These are phyloP conservation scores for Indri indri DNA, from an alignment of 2,113 vertebrate genomes.

Conservation along the genomic window DNA sequence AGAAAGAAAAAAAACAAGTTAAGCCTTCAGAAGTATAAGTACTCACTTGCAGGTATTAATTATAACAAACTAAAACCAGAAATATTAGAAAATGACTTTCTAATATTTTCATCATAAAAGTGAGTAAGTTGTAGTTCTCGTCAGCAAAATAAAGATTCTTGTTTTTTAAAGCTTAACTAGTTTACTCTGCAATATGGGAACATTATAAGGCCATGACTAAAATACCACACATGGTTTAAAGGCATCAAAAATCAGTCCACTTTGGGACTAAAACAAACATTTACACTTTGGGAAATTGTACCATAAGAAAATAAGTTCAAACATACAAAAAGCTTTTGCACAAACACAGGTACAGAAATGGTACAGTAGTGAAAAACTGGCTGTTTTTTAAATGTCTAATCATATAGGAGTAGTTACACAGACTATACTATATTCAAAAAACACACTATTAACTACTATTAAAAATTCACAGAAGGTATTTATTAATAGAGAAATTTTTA, in stretches of 20 bases:
- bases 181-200: not conserved
- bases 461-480: slow-evolving; percentile 36
- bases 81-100: not conserved
- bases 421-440: not conserved
- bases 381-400: slow-evolving; percentile 25
- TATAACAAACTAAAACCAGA: not conserved
- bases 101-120: not conserved
- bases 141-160: not conserved
- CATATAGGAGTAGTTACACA: not conserved
- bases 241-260: slow-evolving; percentile 26
- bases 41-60: not conserved
- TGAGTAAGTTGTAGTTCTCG: slow-evolving; percentile 27
- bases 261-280: slow-evolving; percentile 39
- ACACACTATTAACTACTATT: slow-evolving; percentile 34
- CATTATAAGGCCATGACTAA: slow-evolving; percentile 23
- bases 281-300: slow-evolving; percentile 48
- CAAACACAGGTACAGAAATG: slow-evolving; percentile 12
- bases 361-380: not conserved
- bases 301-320: slow-evolving; percentile 41
- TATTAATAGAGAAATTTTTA: not conserved
- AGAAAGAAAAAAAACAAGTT: slow-evolving; percentile 22
- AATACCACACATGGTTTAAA: slow-evolving; percentile 28
- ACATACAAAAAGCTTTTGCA: slow-evolving; percentile 27
- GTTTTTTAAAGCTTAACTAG: slow-evolving; percentile 33
- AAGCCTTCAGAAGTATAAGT: slow-evolving; percentile 34